Percentiles rank a stretch among this genome's conserved stretches.
These are phyloP conservation scores for Scopus umbretta DNA, from an alignment of 2,113 vertebrate genomes.

Conservation along the genomic window DNA sequence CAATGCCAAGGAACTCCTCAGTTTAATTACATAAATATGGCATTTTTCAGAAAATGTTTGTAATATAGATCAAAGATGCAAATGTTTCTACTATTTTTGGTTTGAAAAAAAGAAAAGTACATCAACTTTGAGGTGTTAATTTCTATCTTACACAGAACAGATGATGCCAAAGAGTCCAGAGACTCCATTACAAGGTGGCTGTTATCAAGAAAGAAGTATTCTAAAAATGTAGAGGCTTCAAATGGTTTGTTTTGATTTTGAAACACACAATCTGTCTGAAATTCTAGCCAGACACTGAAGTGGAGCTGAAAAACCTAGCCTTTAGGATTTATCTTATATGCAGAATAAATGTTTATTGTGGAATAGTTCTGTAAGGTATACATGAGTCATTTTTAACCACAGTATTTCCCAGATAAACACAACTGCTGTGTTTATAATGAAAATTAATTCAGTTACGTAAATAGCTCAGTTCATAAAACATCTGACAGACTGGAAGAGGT, in stretches of 20 bases:
- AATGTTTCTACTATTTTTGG: not conserved
- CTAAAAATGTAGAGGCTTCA: not conserved
- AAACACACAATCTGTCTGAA: not conserved
- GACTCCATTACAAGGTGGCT: not conserved
- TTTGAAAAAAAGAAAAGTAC: not conserved
- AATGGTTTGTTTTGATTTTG: not conserved
- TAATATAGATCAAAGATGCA: not conserved
- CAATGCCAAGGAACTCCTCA: not conserved
- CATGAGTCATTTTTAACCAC: slow-evolving; percentile 28
- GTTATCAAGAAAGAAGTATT: slow-evolving; percentile 1
- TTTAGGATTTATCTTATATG: not conserved
- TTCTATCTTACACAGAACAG: not conserved
- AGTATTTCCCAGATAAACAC: slow-evolving; percentile 36
- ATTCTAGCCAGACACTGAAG: not conserved
- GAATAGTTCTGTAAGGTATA: not conserved
- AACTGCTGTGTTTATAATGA: slow-evolving; percentile 28
- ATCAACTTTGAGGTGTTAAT: not conserved
- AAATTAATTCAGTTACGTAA: not conserved
- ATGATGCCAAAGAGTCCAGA: not conserved
- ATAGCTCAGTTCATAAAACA: slow-evolving; percentile 6
- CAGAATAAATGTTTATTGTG: not conserved
- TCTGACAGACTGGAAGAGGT: slow-evolving; percentile 40
- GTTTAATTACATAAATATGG: not conserved
- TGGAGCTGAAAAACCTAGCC: not conserved
- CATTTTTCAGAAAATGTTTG: not conserved